Conservation (phyloP, 1,140 invertebrate species). For the Leptinotarsa defecta region DNA sequence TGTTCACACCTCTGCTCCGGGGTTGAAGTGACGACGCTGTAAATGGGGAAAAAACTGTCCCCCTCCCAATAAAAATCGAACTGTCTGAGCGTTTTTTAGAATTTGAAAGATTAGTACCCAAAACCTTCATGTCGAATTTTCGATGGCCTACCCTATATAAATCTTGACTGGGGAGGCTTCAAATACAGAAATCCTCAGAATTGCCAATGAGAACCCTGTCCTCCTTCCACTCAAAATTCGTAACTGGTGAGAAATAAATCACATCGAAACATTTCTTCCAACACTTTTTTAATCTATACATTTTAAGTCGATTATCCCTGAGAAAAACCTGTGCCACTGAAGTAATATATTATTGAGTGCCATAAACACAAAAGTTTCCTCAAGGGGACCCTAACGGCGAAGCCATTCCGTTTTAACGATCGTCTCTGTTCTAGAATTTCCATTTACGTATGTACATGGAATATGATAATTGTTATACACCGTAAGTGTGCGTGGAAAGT, state of each 20-base stretch:
- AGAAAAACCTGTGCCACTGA: not conserved
- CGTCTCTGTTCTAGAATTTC: constrained; percentile 6
- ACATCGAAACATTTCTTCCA: not conserved
- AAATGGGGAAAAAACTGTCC: no score
- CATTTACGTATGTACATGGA: not conserved
- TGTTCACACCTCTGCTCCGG: no score
- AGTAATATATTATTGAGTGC: constrained; percentile 4
- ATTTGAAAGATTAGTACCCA: no score
- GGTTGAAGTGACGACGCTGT: no score
- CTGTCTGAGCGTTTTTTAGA: no score
- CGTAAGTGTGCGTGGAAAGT: not conserved
- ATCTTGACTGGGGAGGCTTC: no score
- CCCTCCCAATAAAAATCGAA: no score
- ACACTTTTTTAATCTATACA: not conserved
- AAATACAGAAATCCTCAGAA: not conserved
- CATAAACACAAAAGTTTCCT: not conserved
- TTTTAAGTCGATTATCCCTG: not conserved
- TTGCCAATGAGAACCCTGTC: not conserved
- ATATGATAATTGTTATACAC: not conserved
- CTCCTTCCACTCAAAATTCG: not conserved
- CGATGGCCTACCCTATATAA: no score
- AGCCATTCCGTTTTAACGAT: constrained; percentile 5
- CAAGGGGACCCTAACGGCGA: not conserved
- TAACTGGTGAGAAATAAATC: not conserved
- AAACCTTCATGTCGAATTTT: no score